phyloP scores from a whole-genome alignment of 35 echinoderm and acorn worm species.

The Amphiura filiformis region DNA sequence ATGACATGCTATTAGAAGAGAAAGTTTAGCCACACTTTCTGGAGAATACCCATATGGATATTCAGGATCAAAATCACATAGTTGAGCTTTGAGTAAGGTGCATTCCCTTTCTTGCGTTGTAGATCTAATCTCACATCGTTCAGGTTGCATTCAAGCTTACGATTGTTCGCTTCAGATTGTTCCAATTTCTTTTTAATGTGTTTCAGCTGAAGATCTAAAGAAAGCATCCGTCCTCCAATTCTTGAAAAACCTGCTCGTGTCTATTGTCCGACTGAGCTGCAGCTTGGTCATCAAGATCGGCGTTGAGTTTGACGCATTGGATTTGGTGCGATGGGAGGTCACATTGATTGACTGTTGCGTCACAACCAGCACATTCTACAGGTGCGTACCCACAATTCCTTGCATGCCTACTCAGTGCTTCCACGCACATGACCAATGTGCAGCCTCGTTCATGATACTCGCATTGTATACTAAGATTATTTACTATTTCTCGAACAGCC shows the following conservation, averaged over 20 bases:
- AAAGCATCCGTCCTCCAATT: conserved; percentile 38
- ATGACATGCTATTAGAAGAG: conserved; percentile 79
- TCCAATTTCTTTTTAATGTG: conserved; percentile 75
- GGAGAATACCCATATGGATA: conserved; percentile 67
- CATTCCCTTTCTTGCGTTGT: conserved; percentile 55
- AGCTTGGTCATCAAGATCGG: conserved; percentile 15
- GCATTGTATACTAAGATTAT: conserved; percentile 70
- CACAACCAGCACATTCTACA: conserved; percentile 61
- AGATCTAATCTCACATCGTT: conserved; percentile 52
- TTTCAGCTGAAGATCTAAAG: conserved; percentile 75
- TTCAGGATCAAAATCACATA: conserved; percentile 43
- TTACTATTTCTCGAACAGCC: conserved; percentile 80
- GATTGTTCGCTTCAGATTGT: conserved; percentile 56
- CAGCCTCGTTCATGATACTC: conserved; percentile 71
- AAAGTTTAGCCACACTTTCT: conserved; percentile 76
- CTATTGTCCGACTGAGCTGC: background rate
- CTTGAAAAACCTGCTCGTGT: background rate
- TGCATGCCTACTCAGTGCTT: conserved; percentile 52
- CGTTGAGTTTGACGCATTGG: conserved; percentile 34
- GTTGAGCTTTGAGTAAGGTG: conserved; percentile 19
- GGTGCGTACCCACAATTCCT: conserved; percentile 71
- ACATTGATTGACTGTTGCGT: conserved; percentile 39
- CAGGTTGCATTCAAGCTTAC: conserved; percentile 66
- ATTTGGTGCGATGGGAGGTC: conserved; percentile 62
- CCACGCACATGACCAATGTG: conserved; percentile 49